Evolutionary conservation across 2,888 invertebrate species (phyloP).

Genomic region (Melitaea athalia): DNA sequence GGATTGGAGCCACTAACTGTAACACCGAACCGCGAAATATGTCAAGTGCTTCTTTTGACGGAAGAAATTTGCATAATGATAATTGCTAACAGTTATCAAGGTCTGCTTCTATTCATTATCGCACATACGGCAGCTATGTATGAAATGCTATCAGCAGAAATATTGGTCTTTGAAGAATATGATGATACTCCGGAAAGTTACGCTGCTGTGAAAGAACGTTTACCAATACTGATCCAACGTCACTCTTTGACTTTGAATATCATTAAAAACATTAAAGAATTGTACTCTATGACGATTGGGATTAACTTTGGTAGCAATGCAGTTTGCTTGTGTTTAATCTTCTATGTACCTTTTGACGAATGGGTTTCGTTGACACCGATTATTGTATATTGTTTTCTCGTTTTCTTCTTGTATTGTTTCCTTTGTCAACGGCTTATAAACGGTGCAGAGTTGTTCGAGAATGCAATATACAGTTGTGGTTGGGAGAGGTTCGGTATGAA

Average conservation of each 20-base stretch:
- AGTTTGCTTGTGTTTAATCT: slow-evolving; percentile 61
- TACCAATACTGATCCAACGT: slow-evolving; percentile 53
- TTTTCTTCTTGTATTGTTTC: slow-evolving; percentile 69
- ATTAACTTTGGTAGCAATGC: slow-evolving; percentile 66
- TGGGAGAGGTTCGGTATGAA: slow-evolving; percentile 67
- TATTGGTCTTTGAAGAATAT: slow-evolving; percentile 50
- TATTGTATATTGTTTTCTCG: slow-evolving; percentile 59
- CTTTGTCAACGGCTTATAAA: slow-evolving; percentile 65
- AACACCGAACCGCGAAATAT: slow-evolving; percentile 59
- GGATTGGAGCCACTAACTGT: slow-evolving; percentile 59
- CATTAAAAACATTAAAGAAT: slow-evolving; percentile 51
- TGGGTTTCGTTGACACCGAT: slow-evolving; percentile 62
- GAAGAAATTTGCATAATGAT: slow-evolving; percentile 56
- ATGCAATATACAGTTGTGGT: slow-evolving; percentile 65
- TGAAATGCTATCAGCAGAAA: slow-evolving; percentile 58
- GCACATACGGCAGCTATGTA: slow-evolving; percentile 65
- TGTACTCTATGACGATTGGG: slow-evolving; percentile 67
- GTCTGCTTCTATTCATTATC: slow-evolving; percentile 59
- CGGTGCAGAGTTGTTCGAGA: slow-evolving; percentile 62
- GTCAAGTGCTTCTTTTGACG: slow-evolving; percentile 48
- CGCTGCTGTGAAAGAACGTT: slow-evolving; percentile 46
- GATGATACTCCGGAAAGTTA: slow-evolving; percentile 43
- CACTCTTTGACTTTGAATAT: slow-evolving; percentile 55
- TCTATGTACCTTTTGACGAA: slow-evolving; percentile 58
- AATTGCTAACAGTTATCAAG: slow-evolving; percentile 62